phyloP scores from a whole-genome alignment of 1,140 invertebrate genomes.

The Portunus trituberculatus region DNA sequence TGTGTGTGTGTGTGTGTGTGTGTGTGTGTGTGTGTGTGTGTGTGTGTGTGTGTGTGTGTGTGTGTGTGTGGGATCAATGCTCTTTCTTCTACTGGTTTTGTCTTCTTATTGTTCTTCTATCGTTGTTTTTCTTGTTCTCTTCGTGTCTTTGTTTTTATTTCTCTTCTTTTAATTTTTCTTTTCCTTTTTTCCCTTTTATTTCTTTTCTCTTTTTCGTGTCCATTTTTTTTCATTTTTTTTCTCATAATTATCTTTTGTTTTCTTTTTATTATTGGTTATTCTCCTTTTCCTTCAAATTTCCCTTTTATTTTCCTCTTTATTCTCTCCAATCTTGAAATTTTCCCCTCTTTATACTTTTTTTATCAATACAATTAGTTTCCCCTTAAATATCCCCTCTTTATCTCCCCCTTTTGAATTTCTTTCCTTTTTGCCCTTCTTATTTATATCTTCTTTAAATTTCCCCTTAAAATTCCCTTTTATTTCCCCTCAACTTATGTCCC shows the following conservation, averaged over 20 bases:
- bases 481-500: neutral
- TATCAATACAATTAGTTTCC: too few relatives aligned
- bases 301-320: too few relatives aligned
- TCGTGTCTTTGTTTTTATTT: neutral
- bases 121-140: neutral
- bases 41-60: too few relatives aligned
- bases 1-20: too few relatives aligned
- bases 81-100: neutral
- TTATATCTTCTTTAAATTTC: neutral
- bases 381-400: too few relatives aligned
- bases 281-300: neutral
- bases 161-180: neutral
- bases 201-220: neutral
- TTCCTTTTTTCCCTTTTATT: neutral
- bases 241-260: neutral
- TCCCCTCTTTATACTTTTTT: too few relatives aligned
- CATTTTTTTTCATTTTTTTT: neutral
- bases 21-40: too few relatives aligned
- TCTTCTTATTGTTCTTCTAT: neutral
- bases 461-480: neutral
- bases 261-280: neutral
- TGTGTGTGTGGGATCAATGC: too few relatives aligned
- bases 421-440: neutral
- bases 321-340: too few relatives aligned
- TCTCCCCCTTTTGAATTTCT: too few relatives aligned